These are phyloP conservation scores for Seira sanloemensis DNA, from an alignment of 2,888 invertebrate species.

Conservation along the genomic window DNA sequence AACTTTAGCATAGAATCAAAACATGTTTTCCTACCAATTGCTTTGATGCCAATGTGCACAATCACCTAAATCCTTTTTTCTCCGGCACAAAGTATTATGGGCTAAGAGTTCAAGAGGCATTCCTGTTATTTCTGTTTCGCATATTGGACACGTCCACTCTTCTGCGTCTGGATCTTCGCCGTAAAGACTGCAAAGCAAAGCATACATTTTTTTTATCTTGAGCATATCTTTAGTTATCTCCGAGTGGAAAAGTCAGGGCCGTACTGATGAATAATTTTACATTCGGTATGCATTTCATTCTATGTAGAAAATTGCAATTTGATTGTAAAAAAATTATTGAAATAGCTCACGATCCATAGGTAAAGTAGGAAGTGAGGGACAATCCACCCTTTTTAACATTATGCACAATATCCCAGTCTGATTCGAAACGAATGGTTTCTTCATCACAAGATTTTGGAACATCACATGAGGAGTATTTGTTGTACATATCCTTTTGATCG, in stretches of 20 bases:
- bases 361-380: constrained; percentile 87
- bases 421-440: constrained; percentile 80
- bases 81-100: constrained; percentile 81
- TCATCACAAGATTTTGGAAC: constrained; percentile 58
- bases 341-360: constrained; percentile 85
- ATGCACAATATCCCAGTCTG: constrained; percentile 79
- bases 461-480: constrained; percentile 76
- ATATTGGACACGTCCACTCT: constrained; percentile 85
- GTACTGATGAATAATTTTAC: too few relatives aligned
- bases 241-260: too few relatives aligned
- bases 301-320: too few relatives aligned
- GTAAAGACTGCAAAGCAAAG: constrained; percentile 73
- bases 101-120: constrained; percentile 84
- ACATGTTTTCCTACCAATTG: not conserved
- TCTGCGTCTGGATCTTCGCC: constrained; percentile 79
- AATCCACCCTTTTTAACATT: constrained; percentile 89
- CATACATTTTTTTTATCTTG: constrained; percentile 83
- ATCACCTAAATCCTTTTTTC: constrained; percentile 65
- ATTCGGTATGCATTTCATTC: too few relatives aligned
- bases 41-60: not conserved
- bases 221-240: too few relatives aligned
- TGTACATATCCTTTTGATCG: constrained; percentile 86
- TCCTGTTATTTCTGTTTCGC: constrained; percentile 80
- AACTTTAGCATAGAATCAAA: not conserved
- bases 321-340: constrained; percentile 72